A percentile compares a stretch with the other conserved stretches of the same genome.
phyloP scores from a whole-genome alignment of 2,888 invertebrate genomes.

The Brenthis hecate region DNA sequence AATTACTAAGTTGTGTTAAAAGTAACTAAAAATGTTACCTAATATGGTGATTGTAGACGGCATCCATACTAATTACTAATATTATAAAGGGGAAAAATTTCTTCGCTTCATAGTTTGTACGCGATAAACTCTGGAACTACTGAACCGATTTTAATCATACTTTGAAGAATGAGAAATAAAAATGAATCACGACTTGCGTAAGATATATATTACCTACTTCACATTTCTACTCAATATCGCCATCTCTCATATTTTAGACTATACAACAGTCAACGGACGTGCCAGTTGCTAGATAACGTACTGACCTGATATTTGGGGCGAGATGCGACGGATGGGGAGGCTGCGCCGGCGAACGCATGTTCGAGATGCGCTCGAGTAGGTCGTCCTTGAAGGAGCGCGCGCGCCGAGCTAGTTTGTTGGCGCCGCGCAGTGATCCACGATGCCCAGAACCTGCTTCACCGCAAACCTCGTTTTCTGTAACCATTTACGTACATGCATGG shows the following conservation, averaged over 20 bases:
- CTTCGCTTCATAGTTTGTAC: no score
- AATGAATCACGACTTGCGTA: neutral
- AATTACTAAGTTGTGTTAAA: neutral
- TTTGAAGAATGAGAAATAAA: no score
- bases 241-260: conserved; percentile 1
- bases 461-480: conserved; percentile 72
- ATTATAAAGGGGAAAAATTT: no score
- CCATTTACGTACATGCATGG: conserved; percentile 38
- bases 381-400: conserved; percentile 97
- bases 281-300: conserved; percentile 29
- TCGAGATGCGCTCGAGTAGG: conserved; percentile 93
- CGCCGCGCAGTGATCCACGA: conserved; percentile 90
- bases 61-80: no score
- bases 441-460: conserved; percentile 85
- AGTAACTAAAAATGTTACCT: no score
- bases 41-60: no score
- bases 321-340: conserved; percentile 78
- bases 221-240: neutral
- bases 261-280: conserved; percentile 22
- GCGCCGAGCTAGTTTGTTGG: conserved; percentile 90
- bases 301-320: conserved; percentile 70
- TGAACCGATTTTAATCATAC: no score
- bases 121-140: no score
- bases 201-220: neutral
- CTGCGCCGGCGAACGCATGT: conserved; percentile 91